A percentile compares a stretch with the other conserved stretches of the same genome.
Conservation (phyloP, 1,140 invertebrate genomes). For the Psix sp. region DNA sequence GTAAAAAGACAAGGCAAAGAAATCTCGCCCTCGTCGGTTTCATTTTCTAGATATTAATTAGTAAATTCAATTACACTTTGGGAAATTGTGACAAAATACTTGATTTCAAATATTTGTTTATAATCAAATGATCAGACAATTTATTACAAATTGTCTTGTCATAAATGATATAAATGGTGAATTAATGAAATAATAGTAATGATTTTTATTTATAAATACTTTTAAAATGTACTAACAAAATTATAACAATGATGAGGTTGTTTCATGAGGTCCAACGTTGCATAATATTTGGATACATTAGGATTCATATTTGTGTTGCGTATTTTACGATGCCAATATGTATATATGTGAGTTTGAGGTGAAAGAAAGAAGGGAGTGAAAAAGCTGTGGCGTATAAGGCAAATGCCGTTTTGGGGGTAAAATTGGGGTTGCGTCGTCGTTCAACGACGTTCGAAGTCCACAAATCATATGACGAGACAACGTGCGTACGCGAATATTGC, state of each 20-base stretch:
- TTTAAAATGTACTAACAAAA: too few species aligned
- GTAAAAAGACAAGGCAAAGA: conserved; percentile 49
- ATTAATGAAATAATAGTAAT: too few species aligned
- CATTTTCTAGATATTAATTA: conserved; percentile 31
- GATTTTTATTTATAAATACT: too few species aligned
- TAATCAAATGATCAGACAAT: too few species aligned
- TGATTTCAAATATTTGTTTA: too few species aligned
- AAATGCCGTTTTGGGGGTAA: conserved; percentile 46
- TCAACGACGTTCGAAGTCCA: conserved; percentile 55
- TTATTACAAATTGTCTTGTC: too few species aligned
- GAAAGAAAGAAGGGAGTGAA: conserved; percentile 46
- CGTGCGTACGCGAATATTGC: conserved; percentile 58
- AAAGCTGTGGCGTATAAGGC: conserved; percentile 53
- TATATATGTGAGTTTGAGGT: conserved; percentile 42
- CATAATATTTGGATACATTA: conserved; percentile 48
- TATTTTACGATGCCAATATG: conserved; percentile 58
- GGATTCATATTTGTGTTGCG: conserved; percentile 52
- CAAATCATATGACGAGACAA: conserved; percentile 59
- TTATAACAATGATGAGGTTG: too few species aligned
- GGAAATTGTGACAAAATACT: too few species aligned
- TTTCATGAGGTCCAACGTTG: too few species aligned
- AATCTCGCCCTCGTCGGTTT: conserved; percentile 23
- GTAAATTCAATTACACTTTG: too few species aligned
- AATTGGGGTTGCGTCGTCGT: conserved; percentile 55
- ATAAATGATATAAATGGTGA: too few species aligned